These are phyloP conservation scores for Epizoanthus rinbou DNA, from an alignment of 92 coral and sea anemone species.

Conservation along the genomic window DNA sequence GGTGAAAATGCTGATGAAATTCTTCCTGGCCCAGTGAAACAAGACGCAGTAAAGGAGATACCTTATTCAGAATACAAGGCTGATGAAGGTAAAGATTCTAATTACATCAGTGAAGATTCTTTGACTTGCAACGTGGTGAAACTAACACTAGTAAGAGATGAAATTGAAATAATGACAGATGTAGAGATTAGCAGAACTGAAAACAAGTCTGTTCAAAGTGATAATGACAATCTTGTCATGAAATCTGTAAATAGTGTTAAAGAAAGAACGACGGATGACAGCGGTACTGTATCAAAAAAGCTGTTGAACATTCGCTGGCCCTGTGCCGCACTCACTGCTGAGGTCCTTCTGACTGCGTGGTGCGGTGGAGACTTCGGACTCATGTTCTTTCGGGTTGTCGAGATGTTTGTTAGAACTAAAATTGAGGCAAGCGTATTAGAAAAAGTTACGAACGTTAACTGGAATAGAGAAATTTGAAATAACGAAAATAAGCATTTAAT, in stretches of 20 bases:
- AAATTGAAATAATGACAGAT: not conserved
- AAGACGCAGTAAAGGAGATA: not conserved
- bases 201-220: constrained; percentile 1
- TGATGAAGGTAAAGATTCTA: not conserved
- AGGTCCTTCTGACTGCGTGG: constrained; percentile 4
- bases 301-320: constrained; percentile 1
- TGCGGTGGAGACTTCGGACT: constrained; percentile 6
- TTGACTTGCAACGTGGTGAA: not conserved
- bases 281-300: no score
- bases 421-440: constrained; percentile 25
- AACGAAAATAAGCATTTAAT: no score
- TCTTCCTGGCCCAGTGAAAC: not conserved
- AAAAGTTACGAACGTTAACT: not conserved
- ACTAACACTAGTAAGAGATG: constrained; percentile 15
- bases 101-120: not conserved
- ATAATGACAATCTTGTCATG: not conserved
- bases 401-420: constrained; percentile 25
- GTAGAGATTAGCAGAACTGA: not conserved
- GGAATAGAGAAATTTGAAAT: not conserved
- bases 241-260: not conserved
- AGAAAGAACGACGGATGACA: not conserved
- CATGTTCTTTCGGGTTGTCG: constrained; percentile 20
- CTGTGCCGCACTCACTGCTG: constrained; percentile 10
- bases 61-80: not conserved
- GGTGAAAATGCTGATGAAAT: constrained; percentile 6